Evolutionary conservation across 2,888 invertebrate genomes (phyloP).

Genomic region (Agrotis puta): DNA sequence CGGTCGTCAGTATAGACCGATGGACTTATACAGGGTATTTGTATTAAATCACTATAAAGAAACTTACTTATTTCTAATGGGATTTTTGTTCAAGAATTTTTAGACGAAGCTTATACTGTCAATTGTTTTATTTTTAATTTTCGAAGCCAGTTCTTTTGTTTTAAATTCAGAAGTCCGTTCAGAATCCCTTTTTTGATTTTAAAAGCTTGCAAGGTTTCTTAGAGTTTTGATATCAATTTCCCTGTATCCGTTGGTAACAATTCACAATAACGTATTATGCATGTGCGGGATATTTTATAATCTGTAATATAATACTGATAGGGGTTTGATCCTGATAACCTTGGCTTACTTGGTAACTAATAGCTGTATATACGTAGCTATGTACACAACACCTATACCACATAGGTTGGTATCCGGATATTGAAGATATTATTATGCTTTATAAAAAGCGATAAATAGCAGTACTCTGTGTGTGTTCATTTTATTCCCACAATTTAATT

Average conservation of each 20-base stretch:
- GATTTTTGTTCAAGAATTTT: conserved; percentile 34
- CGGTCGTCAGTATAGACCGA: conserved; percentile 65
- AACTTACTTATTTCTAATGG: conserved; percentile 22
- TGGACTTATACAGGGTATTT: conserved; percentile 64
- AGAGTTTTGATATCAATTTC: conserved; percentile 57
- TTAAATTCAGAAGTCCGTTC: conserved; percentile 6
- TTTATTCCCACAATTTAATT: conserved; percentile 9
- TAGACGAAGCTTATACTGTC: conserved; percentile 5
- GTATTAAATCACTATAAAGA: conserved; percentile 44
- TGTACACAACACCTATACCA: not conserved
- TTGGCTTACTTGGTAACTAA: conserved; percentile 59
- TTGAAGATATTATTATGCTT: conserved; percentile 8
- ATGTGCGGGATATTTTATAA: conserved; percentile 56
- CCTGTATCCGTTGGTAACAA: conserved; percentile 51
- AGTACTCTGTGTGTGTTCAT: conserved; percentile 10
- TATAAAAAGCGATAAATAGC: conserved; percentile 15
- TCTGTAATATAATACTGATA: conserved; percentile 65
- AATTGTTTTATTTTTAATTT: conserved; percentile 9
- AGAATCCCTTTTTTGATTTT: not conserved
- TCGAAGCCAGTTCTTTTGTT: conserved; percentile 9
- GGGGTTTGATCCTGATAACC: conserved; percentile 66
- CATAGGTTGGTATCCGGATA: conserved; percentile 19
- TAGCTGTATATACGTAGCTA: conserved; percentile 26
- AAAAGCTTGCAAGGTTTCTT: not conserved
- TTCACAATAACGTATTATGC: conserved; percentile 54